A percentile compares a stretch with the other conserved stretches of the same genome.
Conservation (phyloP, 30 jellyfish, hydroid and myxozoan genomes). For the Cassiopea xamachana region DNA sequence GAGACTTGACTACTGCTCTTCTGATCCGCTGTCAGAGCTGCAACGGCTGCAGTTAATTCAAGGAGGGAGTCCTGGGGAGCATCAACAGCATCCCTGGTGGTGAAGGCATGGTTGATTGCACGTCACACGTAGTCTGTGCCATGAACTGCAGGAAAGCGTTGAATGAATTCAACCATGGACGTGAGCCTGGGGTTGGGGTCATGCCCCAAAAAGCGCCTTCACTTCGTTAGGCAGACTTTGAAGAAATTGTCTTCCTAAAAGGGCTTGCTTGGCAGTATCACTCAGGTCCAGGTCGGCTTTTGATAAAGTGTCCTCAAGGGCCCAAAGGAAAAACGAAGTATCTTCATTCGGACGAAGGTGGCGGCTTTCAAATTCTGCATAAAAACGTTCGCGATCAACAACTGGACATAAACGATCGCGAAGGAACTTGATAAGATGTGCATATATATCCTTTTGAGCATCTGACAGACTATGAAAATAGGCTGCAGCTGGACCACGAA, state of each 20-base stretch:
- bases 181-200: conserved; percentile 42
- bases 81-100: not conserved
- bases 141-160: conserved; percentile 28
- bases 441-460: conserved; percentile 48
- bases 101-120: not conserved
- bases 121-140: conserved; percentile 1
- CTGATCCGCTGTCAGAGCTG: conserved; percentile 11
- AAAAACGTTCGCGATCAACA: conserved; percentile 30
- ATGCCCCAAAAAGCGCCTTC: conserved; percentile 2
- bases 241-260: conserved; percentile 40
- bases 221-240: conserved; percentile 25
- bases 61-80: conserved; percentile 22
- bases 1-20: not conserved
- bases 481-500: conserved; percentile 46
- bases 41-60: conserved; percentile 17
- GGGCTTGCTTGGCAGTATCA: conserved; percentile 48
- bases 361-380: conserved; percentile 33
- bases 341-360: conserved; percentile 40
- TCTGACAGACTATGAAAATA: conserved; percentile 31
- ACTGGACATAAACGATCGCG: conserved; percentile 39
- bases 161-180: conserved; percentile 14
- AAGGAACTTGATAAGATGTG: not conserved
- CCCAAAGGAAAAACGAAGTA: conserved; percentile 55
- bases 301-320: conserved; percentile 9
- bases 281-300: conserved; percentile 36